These are phyloP conservation scores for Tenthredo livida DNA, from an alignment of 2,888 invertebrate genomes.

Conservation along the genomic window DNA sequence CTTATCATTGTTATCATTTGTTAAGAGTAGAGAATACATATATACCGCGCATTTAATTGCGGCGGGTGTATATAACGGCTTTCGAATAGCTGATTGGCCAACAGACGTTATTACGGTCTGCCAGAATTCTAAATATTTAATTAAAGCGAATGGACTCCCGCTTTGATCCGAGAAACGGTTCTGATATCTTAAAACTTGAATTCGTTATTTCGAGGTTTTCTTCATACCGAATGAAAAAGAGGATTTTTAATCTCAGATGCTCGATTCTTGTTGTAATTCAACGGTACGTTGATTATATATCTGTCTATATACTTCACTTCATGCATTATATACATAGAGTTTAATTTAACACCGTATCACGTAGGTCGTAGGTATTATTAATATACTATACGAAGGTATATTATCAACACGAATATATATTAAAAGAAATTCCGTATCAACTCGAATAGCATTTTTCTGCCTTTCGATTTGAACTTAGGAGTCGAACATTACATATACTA, in stretches of 20 bases:
- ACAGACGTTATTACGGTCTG: constrained; percentile 18
- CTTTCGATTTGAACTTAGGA: too few species aligned
- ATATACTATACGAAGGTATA: too few species aligned
- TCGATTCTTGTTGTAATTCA: background rate
- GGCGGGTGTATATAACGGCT: background rate
- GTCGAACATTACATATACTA: too few species aligned
- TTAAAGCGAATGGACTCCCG: background rate
- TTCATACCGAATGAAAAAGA: background rate
- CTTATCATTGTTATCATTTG: background rate
- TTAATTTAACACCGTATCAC: too few species aligned
- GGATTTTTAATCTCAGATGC: background rate
- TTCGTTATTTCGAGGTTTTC: background rate
- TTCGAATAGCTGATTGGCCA: constrained; percentile 16
- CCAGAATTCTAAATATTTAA: constrained; percentile 40
- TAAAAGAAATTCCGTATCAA: too few species aligned
- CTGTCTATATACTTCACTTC: too few species aligned
- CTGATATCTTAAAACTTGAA: background rate
- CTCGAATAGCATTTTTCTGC: too few species aligned
- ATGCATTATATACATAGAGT: too few species aligned
- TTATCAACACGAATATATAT: too few species aligned
- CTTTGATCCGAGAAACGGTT: background rate
- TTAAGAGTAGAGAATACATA: background rate
- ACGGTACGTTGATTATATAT: too few species aligned
- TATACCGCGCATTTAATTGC: background rate
- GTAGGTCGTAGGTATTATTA: too few species aligned